Base-by-base conservation (phyloP, 1,140 invertebrate species). In the Nasonia giraulti region DNA sequence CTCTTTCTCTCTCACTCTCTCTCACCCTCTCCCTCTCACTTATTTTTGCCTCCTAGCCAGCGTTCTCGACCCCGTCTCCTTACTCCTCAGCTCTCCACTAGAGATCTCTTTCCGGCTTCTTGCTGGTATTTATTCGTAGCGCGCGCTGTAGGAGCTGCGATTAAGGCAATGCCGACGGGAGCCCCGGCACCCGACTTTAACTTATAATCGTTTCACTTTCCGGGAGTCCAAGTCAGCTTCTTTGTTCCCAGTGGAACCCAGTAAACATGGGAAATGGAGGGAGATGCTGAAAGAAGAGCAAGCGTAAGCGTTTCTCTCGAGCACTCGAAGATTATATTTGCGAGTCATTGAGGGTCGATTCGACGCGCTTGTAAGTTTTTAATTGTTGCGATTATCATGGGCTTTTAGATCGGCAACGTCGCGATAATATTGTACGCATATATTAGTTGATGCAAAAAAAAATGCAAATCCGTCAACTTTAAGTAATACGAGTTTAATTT, bases 171-270 rank as follows among this genome's bases (percentile, higher is more conserved):
- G 62, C 33, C 44, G 55, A 62, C 55, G 20, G 17, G 55, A 62
- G 17, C 20, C 17, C 55, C 55, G 47, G 47, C 47, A 50, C 12
- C 66, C 33, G 37, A 80, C 27, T 84, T 78, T 20, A 75, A 86
- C 77, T 86, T 86, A 83, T 83, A 86, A 86, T 80, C 69, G 81
- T 69, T 83, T 83, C 69, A 71, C 44, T 76, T 75, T 83, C n/a
- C 47, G 17, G 14, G 14, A 71, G 11, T 44, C 62, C 14, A 71
- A 77, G 62, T 83, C 82, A 83, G 81, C 81, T 47, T 40, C 71
- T 83, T 76, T 83, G 68, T 33, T 40, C 73, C 17, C 33, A n/a
- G 73, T 20, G 20, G 33, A 75, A 75, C 11, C 31, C 14, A 31
- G 47, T 6, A 50, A 50, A 77, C 44, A 44, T 23, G 11, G 8